Evolutionary conservation across 2,888 invertebrate genomes (phyloP), one percentile per base, ranked within the genome.

Genomic region (Dicranocentrus wangi): DNA sequence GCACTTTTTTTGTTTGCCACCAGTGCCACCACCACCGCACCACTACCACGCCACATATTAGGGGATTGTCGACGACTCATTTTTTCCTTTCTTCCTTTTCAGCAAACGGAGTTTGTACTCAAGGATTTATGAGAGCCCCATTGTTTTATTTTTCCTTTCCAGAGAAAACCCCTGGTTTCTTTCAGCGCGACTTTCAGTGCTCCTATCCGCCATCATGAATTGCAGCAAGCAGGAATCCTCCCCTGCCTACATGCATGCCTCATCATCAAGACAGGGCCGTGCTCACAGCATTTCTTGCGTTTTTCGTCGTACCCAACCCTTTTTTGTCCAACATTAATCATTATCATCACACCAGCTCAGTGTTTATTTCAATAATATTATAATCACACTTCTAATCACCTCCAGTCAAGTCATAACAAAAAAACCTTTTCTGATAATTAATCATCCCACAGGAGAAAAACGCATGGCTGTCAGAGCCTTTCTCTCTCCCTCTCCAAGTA

Each of bases 321-420:
- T 66, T 76, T 76, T 76, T 76, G 76, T 76, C 53, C 43, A 19
- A 58, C 39, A 65, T 66, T 73, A 58, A 76, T 65, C 72, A 65
- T 65, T 27, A n/a, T 23, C 13, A n/a, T 60, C n/a, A 19, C 19
- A 19, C 63, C 51, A 32, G 51, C 51, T 51, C 7, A 23, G 21
- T 28, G 68, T 66, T 76, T 68, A 76, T 76, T 76, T 76, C 76
- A 76, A 76, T 76, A 76, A 66, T 60, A 66, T 75, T 75, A 68
- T 68, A 68, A 76, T 76, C 76, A 68, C 76, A 76, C 76, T 75
- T 66, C 66, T 58, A 76, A 68, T 76, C 76, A 76, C 76, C 76
- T 68, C 76, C 58, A 76, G 76, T 68, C 76, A 76, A 75, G 75
- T 75, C 75, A 75, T 55, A 75, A 75, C 75, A 75, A 51, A 65